phyloP scores from a whole-genome alignment of 2,888 invertebrate species.

The Ennomos fuscantarius region DNA sequence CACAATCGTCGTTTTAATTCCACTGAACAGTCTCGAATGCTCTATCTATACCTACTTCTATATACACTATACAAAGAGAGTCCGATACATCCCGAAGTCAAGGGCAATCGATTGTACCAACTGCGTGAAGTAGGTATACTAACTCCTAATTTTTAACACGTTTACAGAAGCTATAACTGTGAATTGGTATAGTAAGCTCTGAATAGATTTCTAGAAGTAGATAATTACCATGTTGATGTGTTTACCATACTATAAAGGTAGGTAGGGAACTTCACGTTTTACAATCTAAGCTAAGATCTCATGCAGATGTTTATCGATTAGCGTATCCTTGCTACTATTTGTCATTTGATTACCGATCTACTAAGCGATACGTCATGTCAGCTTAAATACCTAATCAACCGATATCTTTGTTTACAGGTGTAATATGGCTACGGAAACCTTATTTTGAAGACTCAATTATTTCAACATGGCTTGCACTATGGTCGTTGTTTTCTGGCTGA shows the following conservation, averaged over 20 bases:
- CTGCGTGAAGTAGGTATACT: neutral
- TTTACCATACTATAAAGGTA: no score
- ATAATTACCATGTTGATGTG: no score
- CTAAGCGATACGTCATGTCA: constrained; percentile 29
- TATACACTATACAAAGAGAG: constrained; percentile 10
- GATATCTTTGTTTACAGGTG: constrained; percentile 50
- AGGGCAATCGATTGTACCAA: constrained; percentile 25
- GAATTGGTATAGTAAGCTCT: neutral
- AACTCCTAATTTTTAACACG: no score
- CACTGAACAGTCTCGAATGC: constrained; percentile 37
- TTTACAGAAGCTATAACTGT: neutral
- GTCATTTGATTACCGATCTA: constrained; percentile 45
- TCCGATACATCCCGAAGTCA: constrained; percentile 28
- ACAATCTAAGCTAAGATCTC: constrained; percentile 14
- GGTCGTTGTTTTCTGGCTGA: constrained; percentile 56
- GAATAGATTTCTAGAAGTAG: neutral
- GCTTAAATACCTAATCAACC: constrained; percentile 17
- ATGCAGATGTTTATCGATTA: constrained; percentile 37
- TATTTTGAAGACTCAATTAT: constrained; percentile 37
- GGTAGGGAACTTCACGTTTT: constrained; percentile 18
- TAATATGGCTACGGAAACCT: constrained; percentile 45
- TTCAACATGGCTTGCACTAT: constrained; percentile 60
- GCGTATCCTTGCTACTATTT: constrained; percentile 41
- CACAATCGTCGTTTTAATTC: constrained; percentile 55
- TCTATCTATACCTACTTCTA: neutral